Percentiles rank a stretch among this genome's conserved stretches.
phyloP scores from a whole-genome alignment of 2,113 vertebrate species.

The Cephalopterus ornatus region DNA sequence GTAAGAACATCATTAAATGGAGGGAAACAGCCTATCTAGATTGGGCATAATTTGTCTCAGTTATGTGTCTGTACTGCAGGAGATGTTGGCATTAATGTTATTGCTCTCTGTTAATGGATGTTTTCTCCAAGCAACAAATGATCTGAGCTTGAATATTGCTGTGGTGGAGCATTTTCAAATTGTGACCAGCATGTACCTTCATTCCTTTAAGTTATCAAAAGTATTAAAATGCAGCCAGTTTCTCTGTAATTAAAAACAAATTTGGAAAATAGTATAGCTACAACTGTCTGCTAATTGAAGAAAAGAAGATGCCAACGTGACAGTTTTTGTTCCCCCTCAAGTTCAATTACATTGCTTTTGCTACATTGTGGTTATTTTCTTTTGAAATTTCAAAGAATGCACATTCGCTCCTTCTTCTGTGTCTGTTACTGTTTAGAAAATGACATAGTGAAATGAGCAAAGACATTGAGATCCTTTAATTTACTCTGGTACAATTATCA shows the following conservation, averaged over 20 bases:
- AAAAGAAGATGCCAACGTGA: not conserved
- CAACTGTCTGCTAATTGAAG: not conserved
- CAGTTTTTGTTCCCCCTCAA: not conserved
- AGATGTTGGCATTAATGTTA: constrained; percentile 36
- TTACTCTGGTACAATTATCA: not conserved
- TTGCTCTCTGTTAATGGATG: constrained; percentile 32
- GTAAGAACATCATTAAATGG: constrained; percentile 40
- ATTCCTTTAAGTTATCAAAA: not conserved
- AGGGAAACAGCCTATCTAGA: constrained; percentile 35
- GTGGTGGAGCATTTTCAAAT: constrained; percentile 18
- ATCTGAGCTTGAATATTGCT: constrained; percentile 56
- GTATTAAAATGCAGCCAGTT: not conserved
- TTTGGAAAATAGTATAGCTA: not conserved
- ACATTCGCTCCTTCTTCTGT: not conserved
- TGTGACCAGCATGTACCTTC: not conserved
- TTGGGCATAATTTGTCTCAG: constrained; percentile 20
- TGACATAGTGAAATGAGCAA: not conserved
- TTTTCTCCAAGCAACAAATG: constrained; percentile 47
- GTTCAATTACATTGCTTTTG: not conserved
- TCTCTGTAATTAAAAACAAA: constrained; percentile 24
- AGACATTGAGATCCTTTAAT: not conserved
- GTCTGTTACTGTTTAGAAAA: not conserved
- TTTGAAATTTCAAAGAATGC: not conserved
- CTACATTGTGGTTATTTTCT: not conserved
- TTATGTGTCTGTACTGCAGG: constrained; percentile 38